Conservation (phyloP, 2,113 vertebrate species). For the Phalacrocorax pelagicus region DNA sequence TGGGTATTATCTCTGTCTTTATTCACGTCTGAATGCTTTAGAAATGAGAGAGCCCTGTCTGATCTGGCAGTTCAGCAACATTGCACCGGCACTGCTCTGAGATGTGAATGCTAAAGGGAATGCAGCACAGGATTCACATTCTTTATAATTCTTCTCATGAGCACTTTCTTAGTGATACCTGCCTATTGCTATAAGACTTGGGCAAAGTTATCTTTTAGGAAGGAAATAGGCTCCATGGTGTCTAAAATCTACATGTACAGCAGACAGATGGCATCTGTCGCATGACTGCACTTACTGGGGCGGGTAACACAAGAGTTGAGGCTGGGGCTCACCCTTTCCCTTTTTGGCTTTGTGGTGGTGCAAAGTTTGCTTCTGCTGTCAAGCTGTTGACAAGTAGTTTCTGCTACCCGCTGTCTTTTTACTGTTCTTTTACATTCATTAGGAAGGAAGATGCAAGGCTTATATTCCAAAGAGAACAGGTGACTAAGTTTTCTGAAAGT, state of each 20-base stretch:
- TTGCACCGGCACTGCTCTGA: background rate
- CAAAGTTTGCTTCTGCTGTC: background rate
- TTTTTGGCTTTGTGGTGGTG: background rate
- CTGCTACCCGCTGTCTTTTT: background rate
- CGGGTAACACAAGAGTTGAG: background rate
- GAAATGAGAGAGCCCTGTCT: background rate
- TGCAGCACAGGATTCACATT: background rate
- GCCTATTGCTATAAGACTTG: background rate
- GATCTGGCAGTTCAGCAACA: background rate
- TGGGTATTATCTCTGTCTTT: background rate
- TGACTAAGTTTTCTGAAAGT: background rate
- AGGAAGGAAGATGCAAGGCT: background rate
- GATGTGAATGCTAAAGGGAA: background rate
- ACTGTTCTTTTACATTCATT: background rate
- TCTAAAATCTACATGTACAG: background rate
- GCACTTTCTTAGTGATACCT: background rate
- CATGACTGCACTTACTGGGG: background rate
- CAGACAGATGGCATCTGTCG: background rate
- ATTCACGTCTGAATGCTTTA: background rate
- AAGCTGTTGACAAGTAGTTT: background rate
- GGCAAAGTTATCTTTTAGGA: constrained; percentile 14
- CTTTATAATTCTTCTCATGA: background rate
- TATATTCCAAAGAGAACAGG: background rate
- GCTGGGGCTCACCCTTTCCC: background rate
- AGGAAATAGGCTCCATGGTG: background rate